Evolutionary conservation across 64 coral and sea anemone species (phyloP).

Genomic region (Dendronephthya gigantea): DNA sequence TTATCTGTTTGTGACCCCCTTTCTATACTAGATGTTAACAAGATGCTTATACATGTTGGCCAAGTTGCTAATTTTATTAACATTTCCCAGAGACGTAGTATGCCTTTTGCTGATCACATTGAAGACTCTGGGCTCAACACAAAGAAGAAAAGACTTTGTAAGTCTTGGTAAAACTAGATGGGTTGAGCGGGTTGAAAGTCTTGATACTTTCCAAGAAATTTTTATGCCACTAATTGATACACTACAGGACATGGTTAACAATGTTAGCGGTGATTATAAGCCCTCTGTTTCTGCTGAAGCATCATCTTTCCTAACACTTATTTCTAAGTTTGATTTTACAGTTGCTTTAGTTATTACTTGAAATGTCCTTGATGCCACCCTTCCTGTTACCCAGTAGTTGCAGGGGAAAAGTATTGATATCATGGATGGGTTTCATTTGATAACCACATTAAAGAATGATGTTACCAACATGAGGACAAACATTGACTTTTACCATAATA

Average conservation of each 20-base stretch:
- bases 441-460: not conserved
- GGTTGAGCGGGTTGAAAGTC: not conserved
- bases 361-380: not conserved
- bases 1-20: not conserved
- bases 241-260: not conserved
- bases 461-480: not conserved
- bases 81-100: not conserved
- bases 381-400: not conserved
- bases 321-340: not conserved
- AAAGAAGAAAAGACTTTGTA: constrained; percentile 19
- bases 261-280: not conserved
- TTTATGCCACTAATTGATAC: not conserved
- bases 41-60: constrained; percentile 4
- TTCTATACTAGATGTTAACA: constrained; percentile 2
- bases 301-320: no score
- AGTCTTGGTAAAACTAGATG: not conserved
- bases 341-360: not conserved
- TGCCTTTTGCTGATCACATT: not conserved
- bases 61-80: constrained; percentile 11
- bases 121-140: not conserved
- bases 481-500: not conserved
- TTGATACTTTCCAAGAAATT: not conserved
- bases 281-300: not conserved
- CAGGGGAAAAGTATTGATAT: not conserved
- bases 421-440: not conserved